Percentiles rank a stretch among this genome's conserved stretches.
These are phyloP conservation scores for Oryzias curvinotus DNA, from an alignment of 2,113 vertebrate species.

Conservation along the genomic window DNA sequence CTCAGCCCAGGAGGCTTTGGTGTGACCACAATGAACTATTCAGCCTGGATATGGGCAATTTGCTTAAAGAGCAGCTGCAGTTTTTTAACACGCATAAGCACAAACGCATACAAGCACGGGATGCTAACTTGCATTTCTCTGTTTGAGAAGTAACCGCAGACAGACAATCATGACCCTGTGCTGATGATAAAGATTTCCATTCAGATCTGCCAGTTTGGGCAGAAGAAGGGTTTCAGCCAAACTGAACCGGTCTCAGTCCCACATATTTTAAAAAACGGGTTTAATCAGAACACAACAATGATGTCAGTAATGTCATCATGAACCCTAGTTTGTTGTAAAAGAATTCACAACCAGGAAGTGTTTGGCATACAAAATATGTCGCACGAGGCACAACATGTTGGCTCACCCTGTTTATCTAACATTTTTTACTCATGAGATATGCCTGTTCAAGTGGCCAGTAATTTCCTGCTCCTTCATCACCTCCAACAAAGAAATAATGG, in stretches of 20 bases:
- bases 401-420: neutral
- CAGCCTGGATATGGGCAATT: slow-evolving; percentile 10
- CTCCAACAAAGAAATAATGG: slow-evolving; percentile 25
- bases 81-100: slow-evolving; percentile 6
- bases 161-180: slow-evolving; percentile 7
- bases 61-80: slow-evolving; percentile 28
- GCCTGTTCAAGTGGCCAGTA: slow-evolving; percentile 8
- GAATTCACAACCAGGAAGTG: neutral
- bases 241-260: too few species aligned
- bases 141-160: slow-evolving; percentile 14
- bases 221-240: neutral
- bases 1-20: slow-evolving; percentile 24
- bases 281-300: too few species aligned
- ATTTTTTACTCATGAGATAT: neutral
- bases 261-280: too few species aligned
- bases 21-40: slow-evolving; percentile 52
- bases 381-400: neutral
- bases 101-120: slow-evolving; percentile 10
- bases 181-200: neutral
- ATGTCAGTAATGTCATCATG: too few species aligned
- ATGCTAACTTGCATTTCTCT: slow-evolving; percentile 15
- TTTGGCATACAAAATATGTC: neutral
- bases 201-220: neutral
- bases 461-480: slow-evolving; percentile 29
- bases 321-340: too few species aligned